Conservation (phyloP, 1,140 invertebrate species). For the Musca domestica region DNA sequence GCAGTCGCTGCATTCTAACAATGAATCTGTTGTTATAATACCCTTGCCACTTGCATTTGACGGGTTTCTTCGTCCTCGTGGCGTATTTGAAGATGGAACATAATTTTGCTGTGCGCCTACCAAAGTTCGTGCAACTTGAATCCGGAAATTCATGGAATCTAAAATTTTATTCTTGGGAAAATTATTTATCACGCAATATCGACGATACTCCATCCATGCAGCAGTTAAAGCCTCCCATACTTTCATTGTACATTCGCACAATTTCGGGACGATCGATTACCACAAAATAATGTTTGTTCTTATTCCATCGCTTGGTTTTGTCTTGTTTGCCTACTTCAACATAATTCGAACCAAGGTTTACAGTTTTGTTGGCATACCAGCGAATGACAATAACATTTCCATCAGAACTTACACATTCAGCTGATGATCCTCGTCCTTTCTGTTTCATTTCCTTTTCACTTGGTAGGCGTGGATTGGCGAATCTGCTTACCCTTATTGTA, state of each 20-base stretch:
- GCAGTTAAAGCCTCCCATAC: not conserved
- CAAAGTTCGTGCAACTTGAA: not conserved
- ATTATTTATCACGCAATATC: no score
- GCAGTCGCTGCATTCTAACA: no score
- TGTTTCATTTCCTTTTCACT: constrained; percentile 17
- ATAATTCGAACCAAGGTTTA: not conserved
- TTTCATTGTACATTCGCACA: constrained; percentile 3
- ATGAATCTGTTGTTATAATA: not conserved
- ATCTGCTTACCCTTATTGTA: no score
- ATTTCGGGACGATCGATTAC: not conserved
- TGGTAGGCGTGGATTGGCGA: constrained; percentile 15
- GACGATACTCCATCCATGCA: no score
- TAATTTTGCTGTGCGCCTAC: not conserved
- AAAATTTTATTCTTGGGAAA: no score
- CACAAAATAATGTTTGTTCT: no score
- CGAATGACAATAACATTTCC: constrained; percentile 12
- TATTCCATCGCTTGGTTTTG: constrained; percentile 10
- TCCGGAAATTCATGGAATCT: no score
- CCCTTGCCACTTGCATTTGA: no score
- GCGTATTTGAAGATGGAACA: no score
- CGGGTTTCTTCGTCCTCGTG: no score
- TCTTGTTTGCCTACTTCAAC: not conserved
- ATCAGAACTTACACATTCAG: constrained; percentile 6
- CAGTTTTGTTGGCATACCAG: constrained; percentile 9
- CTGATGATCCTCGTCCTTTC: constrained; percentile 14